Evolutionary conservation across 2,888 invertebrate species (phyloP).

Genomic region (Clistopyga incitator): DNA sequence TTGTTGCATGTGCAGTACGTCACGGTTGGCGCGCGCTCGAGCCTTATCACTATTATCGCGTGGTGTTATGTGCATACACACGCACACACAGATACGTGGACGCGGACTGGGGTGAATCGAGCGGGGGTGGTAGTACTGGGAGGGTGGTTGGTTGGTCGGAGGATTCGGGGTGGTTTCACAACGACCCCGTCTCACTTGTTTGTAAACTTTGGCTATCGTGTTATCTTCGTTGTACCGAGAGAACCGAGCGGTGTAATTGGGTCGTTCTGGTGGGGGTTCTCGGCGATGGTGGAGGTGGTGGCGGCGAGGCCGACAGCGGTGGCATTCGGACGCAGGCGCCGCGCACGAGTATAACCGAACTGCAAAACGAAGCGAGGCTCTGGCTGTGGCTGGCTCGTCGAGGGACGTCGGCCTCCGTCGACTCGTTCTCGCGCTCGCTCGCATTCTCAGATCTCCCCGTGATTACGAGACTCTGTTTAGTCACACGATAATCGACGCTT

Average conservation of each 20-base stretch:
- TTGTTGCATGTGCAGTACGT: background rate
- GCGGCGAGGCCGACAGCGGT: constrained; percentile 1
- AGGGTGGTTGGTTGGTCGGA: constrained; percentile 1
- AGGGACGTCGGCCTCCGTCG: constrained; percentile 51
- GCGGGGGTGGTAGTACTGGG: background rate
- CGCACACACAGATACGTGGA: background rate
- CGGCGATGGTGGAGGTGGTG: constrained; percentile 4
- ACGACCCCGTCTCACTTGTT: constrained; percentile 6
- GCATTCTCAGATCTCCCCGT: constrained; percentile 56
- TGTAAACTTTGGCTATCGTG: constrained; percentile 18
- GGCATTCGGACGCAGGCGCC: constrained; percentile 64
- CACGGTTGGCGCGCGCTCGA: background rate
- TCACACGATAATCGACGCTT: constrained; percentile 24
- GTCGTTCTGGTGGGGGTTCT: constrained; percentile 53
- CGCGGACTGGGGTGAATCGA: background rate
- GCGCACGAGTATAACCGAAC: constrained; percentile 40
- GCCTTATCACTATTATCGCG: constrained; percentile 57
- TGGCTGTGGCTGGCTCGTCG: constrained; percentile 59
- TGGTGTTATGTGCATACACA: constrained; percentile 14
- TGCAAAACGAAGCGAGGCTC: constrained; percentile 54
- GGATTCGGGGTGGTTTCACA: constrained; percentile 5
- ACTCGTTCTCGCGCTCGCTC: constrained; percentile 53
- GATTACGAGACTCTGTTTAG: constrained; percentile 38
- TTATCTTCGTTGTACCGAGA: constrained; percentile 57
- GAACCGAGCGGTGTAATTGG: constrained; percentile 65